phyloP scores from a whole-genome alignment of 2,797 vertebrate genomes.

The Pangasius krempfi region DNA sequence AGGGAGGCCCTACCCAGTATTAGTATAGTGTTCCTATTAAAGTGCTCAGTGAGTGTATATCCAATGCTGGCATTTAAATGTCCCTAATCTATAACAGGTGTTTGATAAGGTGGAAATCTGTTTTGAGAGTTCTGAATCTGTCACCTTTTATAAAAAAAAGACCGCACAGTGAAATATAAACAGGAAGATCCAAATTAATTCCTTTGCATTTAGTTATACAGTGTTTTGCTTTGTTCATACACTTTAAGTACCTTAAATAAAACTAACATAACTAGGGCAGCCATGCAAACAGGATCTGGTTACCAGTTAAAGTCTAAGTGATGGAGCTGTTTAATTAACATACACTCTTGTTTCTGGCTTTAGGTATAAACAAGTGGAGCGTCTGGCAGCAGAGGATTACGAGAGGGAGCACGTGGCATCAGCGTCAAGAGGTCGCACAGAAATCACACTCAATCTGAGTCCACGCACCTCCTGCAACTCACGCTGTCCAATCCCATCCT shows the following conservation, averaged over 20 bases:
- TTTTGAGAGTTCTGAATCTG: not conserved
- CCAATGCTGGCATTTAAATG: not conserved
- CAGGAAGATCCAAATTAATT: not conserved
- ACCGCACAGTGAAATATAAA: not conserved
- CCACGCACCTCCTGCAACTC: constrained; percentile 75
- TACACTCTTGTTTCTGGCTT: not conserved
- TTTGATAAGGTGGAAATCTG: not conserved
- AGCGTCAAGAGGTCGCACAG: constrained; percentile 81
- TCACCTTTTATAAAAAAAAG: not conserved
- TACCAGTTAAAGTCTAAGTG: not conserved
- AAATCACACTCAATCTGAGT: constrained; percentile 90
- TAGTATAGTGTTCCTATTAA: not conserved
- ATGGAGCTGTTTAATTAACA: not conserved
- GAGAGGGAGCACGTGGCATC: constrained; percentile 82
- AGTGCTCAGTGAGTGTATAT: not conserved
- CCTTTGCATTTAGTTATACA: not conserved
- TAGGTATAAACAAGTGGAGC: constrained; percentile 94
- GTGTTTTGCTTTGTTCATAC: not conserved
- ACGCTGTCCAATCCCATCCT: constrained; percentile 72
- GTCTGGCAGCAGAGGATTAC: constrained; percentile 85
- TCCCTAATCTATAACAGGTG: not conserved
- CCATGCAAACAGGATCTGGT: not conserved
- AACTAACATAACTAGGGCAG: not conserved
- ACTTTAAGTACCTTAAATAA: not conserved
- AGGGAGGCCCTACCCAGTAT: not conserved